Conservation (phyloP, 2,797 vertebrate genomes). For the Balearica regulorum region DNA sequence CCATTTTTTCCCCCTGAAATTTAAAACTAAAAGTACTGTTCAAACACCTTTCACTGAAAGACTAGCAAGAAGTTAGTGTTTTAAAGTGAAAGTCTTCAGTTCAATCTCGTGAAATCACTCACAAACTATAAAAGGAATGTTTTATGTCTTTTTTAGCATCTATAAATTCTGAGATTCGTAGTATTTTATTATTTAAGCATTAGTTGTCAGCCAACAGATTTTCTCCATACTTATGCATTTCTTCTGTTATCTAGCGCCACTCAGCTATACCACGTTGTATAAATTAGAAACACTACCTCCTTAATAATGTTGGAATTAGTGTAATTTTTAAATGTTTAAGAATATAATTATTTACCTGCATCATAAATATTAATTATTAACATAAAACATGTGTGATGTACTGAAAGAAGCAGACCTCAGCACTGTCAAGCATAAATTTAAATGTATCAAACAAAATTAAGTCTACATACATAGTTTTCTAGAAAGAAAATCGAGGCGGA, state of each 20-base stretch:
- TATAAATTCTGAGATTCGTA: conserved; percentile 37
- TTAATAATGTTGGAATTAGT: conserved; percentile 60
- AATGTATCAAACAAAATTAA: not conserved
- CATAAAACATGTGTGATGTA: conserved; percentile 4
- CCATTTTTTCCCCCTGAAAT: not conserved
- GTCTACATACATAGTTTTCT: not conserved
- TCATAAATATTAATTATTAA: conserved; percentile 62
- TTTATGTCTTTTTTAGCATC: conserved; percentile 24
- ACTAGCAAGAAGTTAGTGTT: not conserved
- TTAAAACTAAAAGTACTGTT: not conserved
- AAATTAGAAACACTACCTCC: conserved; percentile 53
- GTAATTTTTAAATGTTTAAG: conserved; percentile 63
- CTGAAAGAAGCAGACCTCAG: not conserved
- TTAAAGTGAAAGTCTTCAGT: not conserved
- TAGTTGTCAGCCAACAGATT: conserved; percentile 4
- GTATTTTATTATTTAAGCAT: conserved; percentile 51
- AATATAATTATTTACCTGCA: conserved; percentile 64
- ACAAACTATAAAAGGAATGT: not conserved
- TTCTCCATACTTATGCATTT: conserved; percentile 25
- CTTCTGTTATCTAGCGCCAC: conserved; percentile 48
- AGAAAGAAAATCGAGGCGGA: not conserved
- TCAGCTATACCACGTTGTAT: conserved; percentile 27
- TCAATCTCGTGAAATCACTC: not conserved
- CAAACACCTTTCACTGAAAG: not conserved
- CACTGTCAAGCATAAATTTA: not conserved